Base-by-base conservation (phyloP, 2,113 vertebrate species). In the Empidonax traillii region DNA sequence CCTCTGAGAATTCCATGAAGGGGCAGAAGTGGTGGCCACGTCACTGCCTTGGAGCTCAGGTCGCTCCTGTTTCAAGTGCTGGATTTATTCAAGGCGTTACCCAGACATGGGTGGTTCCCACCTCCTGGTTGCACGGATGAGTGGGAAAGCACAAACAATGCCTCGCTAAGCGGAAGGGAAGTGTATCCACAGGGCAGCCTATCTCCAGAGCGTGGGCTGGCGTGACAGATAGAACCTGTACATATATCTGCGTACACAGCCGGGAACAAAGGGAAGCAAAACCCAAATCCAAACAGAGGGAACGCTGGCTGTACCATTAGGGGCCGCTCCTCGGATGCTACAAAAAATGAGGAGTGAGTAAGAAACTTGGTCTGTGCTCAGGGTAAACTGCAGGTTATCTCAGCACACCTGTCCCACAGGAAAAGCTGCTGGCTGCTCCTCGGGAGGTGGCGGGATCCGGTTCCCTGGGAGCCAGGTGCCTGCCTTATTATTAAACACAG, bases 321-420 rank as follows among this genome's bases (percentile, higher is more conserved):
- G 21, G 33, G n/a, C 79, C 87, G 10, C 77, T 86, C 81, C 83
- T 73, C n/a, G 44, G 63, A 44, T 47, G 51, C 55, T 66, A 55
- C 63, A 83, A 28, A 85, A 82, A 93, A 47, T 28, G 51, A 28
- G 61, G 9, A 69, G 44, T 56, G 84, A 92, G 67, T 90, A 88
- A 89, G 92, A 73, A 67, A 30, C 58, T 75, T 87, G 72, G 67
- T 52, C 33, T 81, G 22, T 28, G 68, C 66, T 71, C 75, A 77
- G 63, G 89, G 58, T 28, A 65, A 89, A 67, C 25, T 9, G 11
- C 28, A 31, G 56, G 25, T 80, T 94, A 86, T 76, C 68, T 91
- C 1, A 5, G 17, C 31, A 4, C 49, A 69, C 62, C 55, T 91
- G 82, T 81, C 69, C 22, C 18, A 61, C 28, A 73, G 85, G 81